Percentiles rank a stretch among this genome's conserved stretches.
These are phyloP conservation scores for Sweltsa coloradensis DNA, from an alignment of 1,140 invertebrate species.

Conservation along the genomic window DNA sequence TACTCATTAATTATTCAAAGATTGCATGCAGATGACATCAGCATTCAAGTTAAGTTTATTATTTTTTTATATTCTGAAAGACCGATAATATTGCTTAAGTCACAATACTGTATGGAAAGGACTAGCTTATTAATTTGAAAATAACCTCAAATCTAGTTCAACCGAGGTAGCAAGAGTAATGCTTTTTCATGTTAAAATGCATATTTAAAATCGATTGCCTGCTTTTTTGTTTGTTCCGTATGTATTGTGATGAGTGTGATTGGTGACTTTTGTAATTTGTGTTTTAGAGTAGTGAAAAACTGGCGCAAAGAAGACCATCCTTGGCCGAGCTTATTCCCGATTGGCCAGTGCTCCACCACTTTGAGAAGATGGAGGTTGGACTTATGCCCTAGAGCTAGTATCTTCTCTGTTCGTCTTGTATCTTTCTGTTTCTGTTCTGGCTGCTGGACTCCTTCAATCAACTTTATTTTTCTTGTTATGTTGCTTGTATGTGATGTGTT, in stretches of 20 bases:
- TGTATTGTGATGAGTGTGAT: not conserved
- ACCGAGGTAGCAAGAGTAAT: too few species aligned
- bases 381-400: conserved; percentile 19
- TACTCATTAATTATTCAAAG: too few species aligned
- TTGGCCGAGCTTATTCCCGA: conserved; percentile 91
- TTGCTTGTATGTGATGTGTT: too few species aligned
- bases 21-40: too few species aligned
- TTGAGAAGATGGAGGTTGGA: conserved; percentile 65
- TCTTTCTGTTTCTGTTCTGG: conserved; percentile 16
- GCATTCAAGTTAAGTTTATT: too few species aligned
- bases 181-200: too few species aligned
- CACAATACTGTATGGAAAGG: too few species aligned
- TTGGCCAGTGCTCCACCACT: conserved; percentile 86
- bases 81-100: too few species aligned
- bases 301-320: conserved; percentile 64
- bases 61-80: too few species aligned
- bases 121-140: too few species aligned
- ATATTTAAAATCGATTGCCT: not conserved
- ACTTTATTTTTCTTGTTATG: too few species aligned
- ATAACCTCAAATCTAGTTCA: too few species aligned
- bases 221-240: not conserved
- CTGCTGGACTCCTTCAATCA: conserved; percentile 10
- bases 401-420: conserved; percentile 17
- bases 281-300: conserved; percentile 41
- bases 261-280: conserved; percentile 13